phyloP scores from a whole-genome alignment of 2,113 vertebrate species.

The Symphodus melops region DNA sequence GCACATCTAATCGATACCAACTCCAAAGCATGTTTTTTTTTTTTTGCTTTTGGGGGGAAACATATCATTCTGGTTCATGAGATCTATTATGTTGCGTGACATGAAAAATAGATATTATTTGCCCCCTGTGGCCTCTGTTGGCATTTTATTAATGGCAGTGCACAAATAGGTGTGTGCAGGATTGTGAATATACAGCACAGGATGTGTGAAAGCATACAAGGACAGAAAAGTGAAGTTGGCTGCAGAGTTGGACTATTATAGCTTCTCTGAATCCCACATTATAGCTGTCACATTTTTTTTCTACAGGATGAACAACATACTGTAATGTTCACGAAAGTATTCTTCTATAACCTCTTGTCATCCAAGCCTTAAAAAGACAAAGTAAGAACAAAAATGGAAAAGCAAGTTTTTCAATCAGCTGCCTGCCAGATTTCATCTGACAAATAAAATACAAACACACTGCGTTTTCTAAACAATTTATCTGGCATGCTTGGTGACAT shows the following conservation, averaged over 20 bases:
- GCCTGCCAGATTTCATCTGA: conserved; percentile 9
- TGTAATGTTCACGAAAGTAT: not conserved
- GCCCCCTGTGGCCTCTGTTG: conserved; percentile 29
- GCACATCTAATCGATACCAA: conserved; percentile 52
- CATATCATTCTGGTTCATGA: conserved; percentile 43
- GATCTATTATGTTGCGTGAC: conserved; percentile 45
- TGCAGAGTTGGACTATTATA: not conserved
- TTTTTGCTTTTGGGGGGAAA: conserved; percentile 41
- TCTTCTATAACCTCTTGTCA: not conserved
- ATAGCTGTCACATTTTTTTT: not conserved
- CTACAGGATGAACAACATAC: not conserved
- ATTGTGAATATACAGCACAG: not conserved
- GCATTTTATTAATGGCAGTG: conserved; percentile 31
- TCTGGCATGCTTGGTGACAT: not conserved
- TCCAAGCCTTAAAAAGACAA: conserved; percentile 1
- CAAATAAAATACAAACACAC: not conserved
- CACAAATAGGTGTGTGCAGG: conserved; percentile 8
- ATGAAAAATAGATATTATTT: conserved; percentile 58
- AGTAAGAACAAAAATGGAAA: conserved; percentile 4
- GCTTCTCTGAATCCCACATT: not conserved
- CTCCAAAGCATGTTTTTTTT: conserved; percentile 46
- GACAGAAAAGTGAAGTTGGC: not conserved
- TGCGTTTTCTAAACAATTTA: conserved; percentile 1
- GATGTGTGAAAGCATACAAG: conserved; percentile 3
- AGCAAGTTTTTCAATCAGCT: conserved; percentile 25